Conservation (phyloP, 2,797 vertebrate species). For the Etheostoma nigrum region DNA sequence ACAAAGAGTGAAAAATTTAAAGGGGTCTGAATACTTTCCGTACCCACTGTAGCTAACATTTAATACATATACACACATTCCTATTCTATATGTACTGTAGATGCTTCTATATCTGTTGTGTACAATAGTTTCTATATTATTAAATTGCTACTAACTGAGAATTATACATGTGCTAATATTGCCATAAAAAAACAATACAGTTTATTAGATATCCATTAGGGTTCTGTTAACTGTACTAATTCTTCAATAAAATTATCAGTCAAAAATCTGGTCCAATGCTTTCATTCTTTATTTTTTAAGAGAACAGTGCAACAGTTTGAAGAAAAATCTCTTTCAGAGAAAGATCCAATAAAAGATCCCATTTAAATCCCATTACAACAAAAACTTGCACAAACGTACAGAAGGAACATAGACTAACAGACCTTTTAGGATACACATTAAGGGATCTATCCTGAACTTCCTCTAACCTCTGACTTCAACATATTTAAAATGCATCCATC, state of each 20-base stretch:
- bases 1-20: too few relatives aligned
- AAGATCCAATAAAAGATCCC: constrained; percentile 18
- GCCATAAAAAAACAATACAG: background rate
- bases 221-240: constrained; percentile 18
- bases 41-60: constrained; percentile 56
- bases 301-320: constrained; percentile 20
- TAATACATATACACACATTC: constrained; percentile 5
- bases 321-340: constrained; percentile 24
- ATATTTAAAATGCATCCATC: background rate
- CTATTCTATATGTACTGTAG: constrained; percentile 1
- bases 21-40: too few relatives aligned
- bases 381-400: constrained; percentile 15
- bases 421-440: background rate
- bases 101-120: constrained; percentile 44
- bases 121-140: constrained; percentile 20
- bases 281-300: constrained; percentile 34
- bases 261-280: background rate
- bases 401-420: background rate
- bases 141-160: constrained; percentile 41
- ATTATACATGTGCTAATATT: background rate
- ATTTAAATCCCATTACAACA: background rate
- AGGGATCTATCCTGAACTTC: background rate
- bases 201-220: background rate
- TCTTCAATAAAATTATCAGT: constrained; percentile 36
- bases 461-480: background rate